These are phyloP conservation scores for Crypturellus undulatus DNA, from an alignment of 2,113 vertebrate species.

Conservation along the genomic window DNA sequence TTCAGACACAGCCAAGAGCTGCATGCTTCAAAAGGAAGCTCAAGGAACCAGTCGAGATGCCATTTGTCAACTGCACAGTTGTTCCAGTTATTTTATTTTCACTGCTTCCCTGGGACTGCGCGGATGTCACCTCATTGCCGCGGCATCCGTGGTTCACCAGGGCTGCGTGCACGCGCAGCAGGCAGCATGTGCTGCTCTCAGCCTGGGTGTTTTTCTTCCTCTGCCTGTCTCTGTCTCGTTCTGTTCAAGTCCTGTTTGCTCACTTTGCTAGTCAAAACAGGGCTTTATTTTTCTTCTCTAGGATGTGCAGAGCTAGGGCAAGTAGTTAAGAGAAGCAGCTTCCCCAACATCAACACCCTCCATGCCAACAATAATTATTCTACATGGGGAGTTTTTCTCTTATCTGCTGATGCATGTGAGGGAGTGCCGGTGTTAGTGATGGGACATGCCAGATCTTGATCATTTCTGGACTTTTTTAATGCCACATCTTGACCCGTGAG, in stretches of 20 bases:
- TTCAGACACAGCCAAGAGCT: neutral
- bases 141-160: rapidly evolving
- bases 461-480: neutral
- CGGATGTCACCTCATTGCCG: rapidly evolving
- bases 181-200: neutral
- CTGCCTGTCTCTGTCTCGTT: neutral
- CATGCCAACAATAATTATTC: slow-evolving; percentile 52
- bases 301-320: neutral
- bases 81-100: neutral
- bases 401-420: neutral
- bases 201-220: neutral
- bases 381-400: neutral
- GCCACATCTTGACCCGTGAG: neutral
- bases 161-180: rapidly evolving
- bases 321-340: slow-evolving; percentile 14
- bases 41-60: neutral
- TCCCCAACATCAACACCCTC: slow-evolving; percentile 22
- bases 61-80: neutral
- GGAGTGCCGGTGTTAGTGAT: neutral
- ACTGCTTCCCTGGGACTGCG: neutral
- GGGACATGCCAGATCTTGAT: neutral
- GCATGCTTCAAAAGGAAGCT: neutral
- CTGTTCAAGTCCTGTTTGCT: slow-evolving; percentile 42
- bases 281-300: slow-evolving; percentile 52
- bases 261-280: slow-evolving; percentile 55